A percentile compares a stretch with the other conserved stretches of the same genome.
These are phyloP conservation scores for Pseudanteris insignis DNA, from an alignment of 2,888 invertebrate species.

Conservation along the genomic window DNA sequence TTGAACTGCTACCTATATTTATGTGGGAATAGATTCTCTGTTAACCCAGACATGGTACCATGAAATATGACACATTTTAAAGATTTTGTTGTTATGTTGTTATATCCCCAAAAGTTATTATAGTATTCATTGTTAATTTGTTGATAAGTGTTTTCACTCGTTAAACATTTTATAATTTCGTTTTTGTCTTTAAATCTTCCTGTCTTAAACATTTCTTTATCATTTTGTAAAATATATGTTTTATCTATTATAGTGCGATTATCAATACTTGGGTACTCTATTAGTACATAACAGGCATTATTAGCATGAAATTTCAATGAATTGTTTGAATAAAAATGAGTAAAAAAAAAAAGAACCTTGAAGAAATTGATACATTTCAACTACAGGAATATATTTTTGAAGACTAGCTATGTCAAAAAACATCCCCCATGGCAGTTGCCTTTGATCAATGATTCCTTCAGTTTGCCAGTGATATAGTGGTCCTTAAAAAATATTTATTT, in stretches of 20 bases:
- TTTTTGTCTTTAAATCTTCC: constrained; percentile 86
- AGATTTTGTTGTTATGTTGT: constrained; percentile 73
- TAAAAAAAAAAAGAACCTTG: too few relatives aligned
- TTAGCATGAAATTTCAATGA: too few relatives aligned
- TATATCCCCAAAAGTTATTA: constrained; percentile 78
- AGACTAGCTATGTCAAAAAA: constrained; percentile 89
- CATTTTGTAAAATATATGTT: constrained; percentile 85
- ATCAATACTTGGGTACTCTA: too few relatives aligned
- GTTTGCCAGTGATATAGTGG: constrained; percentile 89
- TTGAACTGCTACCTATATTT: constrained; percentile 65
- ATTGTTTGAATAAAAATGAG: too few relatives aligned
- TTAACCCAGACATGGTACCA: constrained; percentile 76
- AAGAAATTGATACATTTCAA: constrained; percentile 86
- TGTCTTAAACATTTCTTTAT: constrained; percentile 82
- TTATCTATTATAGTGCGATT: constrained; percentile 76
- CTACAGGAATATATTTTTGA: constrained; percentile 80
- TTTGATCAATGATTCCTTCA: constrained; percentile 68
- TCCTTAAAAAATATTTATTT: constrained; percentile 34
- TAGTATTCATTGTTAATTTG: too few relatives aligned
- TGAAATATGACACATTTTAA: constrained; percentile 85
- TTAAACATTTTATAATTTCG: constrained; percentile 69
- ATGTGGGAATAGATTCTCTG: constrained; percentile 70
- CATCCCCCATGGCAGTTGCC: constrained; percentile 78
- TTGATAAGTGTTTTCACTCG: constrained; percentile 49
- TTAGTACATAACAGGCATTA: too few relatives aligned